Evolutionary conservation across 2,113 vertebrate genomes (phyloP).

Genomic region (Nesospiza acunhae): DNA sequence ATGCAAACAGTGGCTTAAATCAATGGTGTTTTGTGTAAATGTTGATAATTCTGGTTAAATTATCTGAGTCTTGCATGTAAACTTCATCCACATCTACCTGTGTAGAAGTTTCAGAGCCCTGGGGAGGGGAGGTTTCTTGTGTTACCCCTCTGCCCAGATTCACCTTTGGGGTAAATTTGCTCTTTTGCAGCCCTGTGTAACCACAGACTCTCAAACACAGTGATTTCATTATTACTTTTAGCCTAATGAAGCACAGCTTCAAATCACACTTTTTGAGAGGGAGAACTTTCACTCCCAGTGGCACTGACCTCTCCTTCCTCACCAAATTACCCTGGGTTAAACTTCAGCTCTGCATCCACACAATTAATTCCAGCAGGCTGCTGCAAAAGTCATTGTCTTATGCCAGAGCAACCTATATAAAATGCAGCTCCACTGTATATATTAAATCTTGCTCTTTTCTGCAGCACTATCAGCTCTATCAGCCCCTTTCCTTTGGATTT

Average conservation of each 20-base stretch:
- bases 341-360: background rate
- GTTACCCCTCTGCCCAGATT: background rate
- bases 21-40: background rate
- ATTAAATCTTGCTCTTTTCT: background rate
- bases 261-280: background rate
- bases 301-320: background rate
- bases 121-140: background rate
- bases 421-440: background rate
- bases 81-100: fast-evolving
- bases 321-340: background rate
- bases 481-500: background rate
- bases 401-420: background rate
- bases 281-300: background rate
- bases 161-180: background rate
- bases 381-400: background rate
- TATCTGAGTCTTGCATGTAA: fast-evolving
- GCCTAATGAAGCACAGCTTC: background rate
- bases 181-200: background rate
- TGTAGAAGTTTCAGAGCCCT: background rate
- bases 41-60: background rate
- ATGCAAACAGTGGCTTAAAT: background rate
- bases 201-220: background rate
- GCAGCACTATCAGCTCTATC: background rate
- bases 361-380: background rate
- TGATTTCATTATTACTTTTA: background rate